phyloP scores from a whole-genome alignment of 2,113 vertebrate species.

The Corynorhinus townsendii region DNA sequence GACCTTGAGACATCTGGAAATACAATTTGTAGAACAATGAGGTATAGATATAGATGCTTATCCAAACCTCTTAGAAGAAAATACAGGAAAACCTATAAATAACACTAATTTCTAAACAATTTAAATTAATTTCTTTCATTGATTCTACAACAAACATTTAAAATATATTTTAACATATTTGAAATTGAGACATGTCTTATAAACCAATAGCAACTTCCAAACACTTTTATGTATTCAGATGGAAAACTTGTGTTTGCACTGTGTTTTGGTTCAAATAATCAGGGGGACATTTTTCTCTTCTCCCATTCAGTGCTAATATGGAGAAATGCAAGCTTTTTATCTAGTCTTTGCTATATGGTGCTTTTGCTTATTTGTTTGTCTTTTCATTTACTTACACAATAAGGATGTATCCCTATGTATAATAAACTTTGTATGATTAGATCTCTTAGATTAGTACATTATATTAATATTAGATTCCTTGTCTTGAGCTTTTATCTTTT shows the following conservation, averaged over 20 bases:
- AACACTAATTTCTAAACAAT: neutral
- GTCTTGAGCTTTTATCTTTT: neutral
- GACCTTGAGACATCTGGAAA: constrained; percentile 63
- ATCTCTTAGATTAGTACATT: neutral
- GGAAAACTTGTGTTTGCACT: neutral
- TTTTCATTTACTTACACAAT: neutral
- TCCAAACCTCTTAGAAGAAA: constrained; percentile 20
- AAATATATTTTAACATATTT: neutral
- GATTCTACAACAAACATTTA: neutral
- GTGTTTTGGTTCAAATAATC: constrained; percentile 24
- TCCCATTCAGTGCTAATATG: neutral
- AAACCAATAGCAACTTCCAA: neutral
- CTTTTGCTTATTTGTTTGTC: neutral
- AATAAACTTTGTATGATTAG: neutral
- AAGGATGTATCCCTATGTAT: neutral
- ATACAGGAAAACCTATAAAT: neutral
- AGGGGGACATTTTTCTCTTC: neutral
- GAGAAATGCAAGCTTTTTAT: neutral
- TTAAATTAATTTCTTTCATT: neutral
- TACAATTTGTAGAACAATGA: constrained; percentile 55
- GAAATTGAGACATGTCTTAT: neutral
- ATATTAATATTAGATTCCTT: neutral
- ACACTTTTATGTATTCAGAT: constrained; percentile 5
- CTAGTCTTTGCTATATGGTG: neutral
- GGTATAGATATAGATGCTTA: constrained; percentile 40